Evolutionary conservation across 2,113 vertebrate species (phyloP).

Genomic region (Arenaria interpres): DNA sequence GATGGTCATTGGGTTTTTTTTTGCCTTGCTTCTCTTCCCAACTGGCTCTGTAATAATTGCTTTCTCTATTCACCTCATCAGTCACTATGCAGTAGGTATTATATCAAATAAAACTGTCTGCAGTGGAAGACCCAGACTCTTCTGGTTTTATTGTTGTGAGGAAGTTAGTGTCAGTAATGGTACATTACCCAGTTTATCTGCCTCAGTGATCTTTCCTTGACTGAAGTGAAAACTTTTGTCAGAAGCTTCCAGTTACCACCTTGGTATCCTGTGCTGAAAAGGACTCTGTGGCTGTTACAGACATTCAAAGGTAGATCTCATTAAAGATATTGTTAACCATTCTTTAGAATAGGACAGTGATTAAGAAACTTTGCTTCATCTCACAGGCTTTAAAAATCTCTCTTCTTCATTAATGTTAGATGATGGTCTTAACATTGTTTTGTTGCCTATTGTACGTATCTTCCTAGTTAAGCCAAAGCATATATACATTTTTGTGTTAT

Average conservation of each 20-base stretch:
- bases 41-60: slow-evolving; percentile 23
- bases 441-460: background rate
- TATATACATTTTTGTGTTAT: background rate
- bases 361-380: slow-evolving; percentile 10
- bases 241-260: slow-evolving; percentile 32
- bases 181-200: slow-evolving; percentile 42
- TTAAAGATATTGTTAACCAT: background rate
- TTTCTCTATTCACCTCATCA: slow-evolving; percentile 39
- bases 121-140: background rate
- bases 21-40: background rate
- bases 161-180: slow-evolving; percentile 39
- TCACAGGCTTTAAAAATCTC: slow-evolving; percentile 12
- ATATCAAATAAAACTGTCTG: slow-evolving; percentile 37
- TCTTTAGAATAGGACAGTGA: background rate
- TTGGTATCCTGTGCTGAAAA: background rate
- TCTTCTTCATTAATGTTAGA: background rate
- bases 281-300: background rate
- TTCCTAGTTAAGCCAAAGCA: background rate
- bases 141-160: slow-evolving; percentile 36
- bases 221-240: slow-evolving; percentile 38
- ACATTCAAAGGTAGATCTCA: slow-evolving; percentile 26
- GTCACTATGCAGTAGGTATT: background rate
- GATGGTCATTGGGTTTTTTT: background rate
- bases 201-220: slow-evolving; percentile 3
- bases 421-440: background rate